phyloP scores from a whole-genome alignment of 2,888 invertebrate genomes.

The Synanthedon myopaeformis region DNA sequence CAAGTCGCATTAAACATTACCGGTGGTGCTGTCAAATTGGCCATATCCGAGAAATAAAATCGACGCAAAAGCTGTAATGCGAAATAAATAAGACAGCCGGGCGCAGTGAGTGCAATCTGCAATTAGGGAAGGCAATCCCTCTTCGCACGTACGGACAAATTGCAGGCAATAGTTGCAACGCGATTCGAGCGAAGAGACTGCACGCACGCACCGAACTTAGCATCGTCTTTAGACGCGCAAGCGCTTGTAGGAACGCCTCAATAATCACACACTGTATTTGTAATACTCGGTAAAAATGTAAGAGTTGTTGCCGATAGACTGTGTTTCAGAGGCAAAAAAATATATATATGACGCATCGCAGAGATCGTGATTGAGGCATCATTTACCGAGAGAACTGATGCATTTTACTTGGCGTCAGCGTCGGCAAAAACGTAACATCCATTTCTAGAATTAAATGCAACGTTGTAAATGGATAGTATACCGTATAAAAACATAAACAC shows the following conservation, averaged over 20 bases:
- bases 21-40: slow-evolving; percentile 30
- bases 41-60: slow-evolving; percentile 40
- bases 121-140: slow-evolving; percentile 54
- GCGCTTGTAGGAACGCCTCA: background rate
- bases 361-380: slow-evolving; percentile 2
- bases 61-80: slow-evolving; percentile 24
- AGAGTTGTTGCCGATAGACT: background rate
- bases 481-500: slow-evolving; percentile 5
- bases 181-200: slow-evolving; percentile 16
- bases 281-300: background rate
- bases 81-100: slow-evolving; percentile 25
- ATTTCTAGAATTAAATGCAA: slow-evolving; percentile 9
- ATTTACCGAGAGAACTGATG: slow-evolving; percentile 7
- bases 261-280: background rate
- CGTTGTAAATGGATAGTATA: background rate
- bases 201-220: background rate
- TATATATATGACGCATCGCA: background rate
- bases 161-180: slow-evolving; percentile 34
- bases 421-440: slow-evolving; percentile 14
- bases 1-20: slow-evolving; percentile 23
- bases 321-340: background rate
- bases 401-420: slow-evolving; percentile 4
- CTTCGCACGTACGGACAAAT: slow-evolving; percentile 62
- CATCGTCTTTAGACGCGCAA: background rate
- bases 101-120: slow-evolving; percentile 17